phyloP scores from a whole-genome alignment of 2,888 invertebrate species.

The Cheilosia soror region DNA sequence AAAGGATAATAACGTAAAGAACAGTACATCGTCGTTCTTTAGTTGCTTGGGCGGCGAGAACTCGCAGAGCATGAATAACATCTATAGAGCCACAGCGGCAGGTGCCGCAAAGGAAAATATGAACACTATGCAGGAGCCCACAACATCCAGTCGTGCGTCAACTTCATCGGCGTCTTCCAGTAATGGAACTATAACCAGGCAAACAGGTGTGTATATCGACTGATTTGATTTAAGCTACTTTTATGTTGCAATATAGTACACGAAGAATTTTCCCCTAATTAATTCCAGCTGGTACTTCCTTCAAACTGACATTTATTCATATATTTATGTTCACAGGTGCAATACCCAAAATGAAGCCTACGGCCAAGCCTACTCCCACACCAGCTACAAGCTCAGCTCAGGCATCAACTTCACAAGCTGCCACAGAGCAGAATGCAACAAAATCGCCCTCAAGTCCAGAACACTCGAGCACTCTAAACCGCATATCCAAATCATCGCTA shows the following conservation, averaged over 20 bases:
- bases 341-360: slow-evolving; percentile 80
- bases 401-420: slow-evolving; percentile 27
- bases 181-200: slow-evolving; percentile 48
- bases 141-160: slow-evolving; percentile 29
- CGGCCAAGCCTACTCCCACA: slow-evolving; percentile 49
- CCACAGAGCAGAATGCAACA: slow-evolving; percentile 50
- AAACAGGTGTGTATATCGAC: slow-evolving; percentile 45
- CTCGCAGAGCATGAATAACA: slow-evolving; percentile 84
- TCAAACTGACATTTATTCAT: background rate
- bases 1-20: slow-evolving; percentile 81
- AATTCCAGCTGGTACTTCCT: background rate
- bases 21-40: slow-evolving; percentile 83
- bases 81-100: slow-evolving; percentile 80
- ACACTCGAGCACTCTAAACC: slow-evolving; percentile 81
- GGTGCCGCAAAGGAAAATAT: slow-evolving; percentile 52
- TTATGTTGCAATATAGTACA: too few species aligned
- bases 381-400: slow-evolving; percentile 17
- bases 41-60: slow-evolving; percentile 84
- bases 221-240: too few species aligned
- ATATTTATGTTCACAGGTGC: slow-evolving; percentile 78
- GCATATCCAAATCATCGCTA: slow-evolving; percentile 87
- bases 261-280: background rate
- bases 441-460: slow-evolving; percentile 76
- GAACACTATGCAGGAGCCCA: slow-evolving; percentile 39
- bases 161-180: slow-evolving; percentile 25